Percentiles rank a stretch among this genome's conserved stretches.
phyloP scores from a whole-genome alignment of 2,113 vertebrate species.

The Felis chaus region DNA sequence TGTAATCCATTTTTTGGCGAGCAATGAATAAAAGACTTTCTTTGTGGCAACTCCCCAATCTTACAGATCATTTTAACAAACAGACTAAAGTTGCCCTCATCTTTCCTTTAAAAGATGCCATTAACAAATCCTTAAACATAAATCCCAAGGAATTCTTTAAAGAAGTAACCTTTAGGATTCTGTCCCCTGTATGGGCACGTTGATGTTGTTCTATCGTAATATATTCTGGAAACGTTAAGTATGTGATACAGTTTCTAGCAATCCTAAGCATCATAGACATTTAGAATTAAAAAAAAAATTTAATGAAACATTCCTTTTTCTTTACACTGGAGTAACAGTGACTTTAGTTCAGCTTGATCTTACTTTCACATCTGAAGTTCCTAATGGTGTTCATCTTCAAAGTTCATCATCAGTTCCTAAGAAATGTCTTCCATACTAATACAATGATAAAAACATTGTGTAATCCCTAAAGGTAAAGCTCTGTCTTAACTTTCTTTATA shows the following conservation, averaged over 20 bases:
- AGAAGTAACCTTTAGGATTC: neutral
- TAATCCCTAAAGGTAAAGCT: neutral
- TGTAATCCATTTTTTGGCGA: neutral
- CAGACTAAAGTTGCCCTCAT: neutral
- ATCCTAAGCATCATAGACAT: neutral
- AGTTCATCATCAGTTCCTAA: neutral
- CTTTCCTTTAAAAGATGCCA: neutral
- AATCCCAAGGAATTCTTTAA: neutral
- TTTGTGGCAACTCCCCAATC: neutral
- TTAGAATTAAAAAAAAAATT: neutral
- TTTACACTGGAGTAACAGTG: neutral
- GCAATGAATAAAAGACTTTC: neutral
- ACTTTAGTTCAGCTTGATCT: neutral
- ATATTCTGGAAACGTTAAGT: neutral
- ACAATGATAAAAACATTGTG: neutral
- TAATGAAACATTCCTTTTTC: neutral
- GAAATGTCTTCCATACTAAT: neutral
- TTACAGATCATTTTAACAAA: neutral
- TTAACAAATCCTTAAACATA: neutral
- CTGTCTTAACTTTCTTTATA: neutral
- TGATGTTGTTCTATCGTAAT: neutral
- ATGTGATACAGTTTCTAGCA: neutral
- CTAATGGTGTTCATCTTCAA: neutral
- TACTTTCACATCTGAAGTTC: neutral
- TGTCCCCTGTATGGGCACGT: neutral